Percentiles rank a stretch among this genome's conserved stretches.
Conservation (phyloP, 2,113 vertebrate genomes). For the Ranitomeya variabilis region DNA sequence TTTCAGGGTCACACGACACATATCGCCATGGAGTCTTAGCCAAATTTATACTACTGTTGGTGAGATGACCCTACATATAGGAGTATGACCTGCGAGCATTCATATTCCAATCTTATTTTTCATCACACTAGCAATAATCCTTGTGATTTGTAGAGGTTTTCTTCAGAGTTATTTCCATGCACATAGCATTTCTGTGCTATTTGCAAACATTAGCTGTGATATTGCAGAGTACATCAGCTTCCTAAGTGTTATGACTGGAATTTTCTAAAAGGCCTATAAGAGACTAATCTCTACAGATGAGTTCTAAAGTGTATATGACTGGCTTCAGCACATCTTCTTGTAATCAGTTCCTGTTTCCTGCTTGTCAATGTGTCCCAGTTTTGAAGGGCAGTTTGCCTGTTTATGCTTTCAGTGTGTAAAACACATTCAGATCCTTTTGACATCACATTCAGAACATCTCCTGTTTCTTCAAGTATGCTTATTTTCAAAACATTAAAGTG, state of each 20-base stretch:
- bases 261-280: constrained; percentile 6
- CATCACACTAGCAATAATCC: neutral
- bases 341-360: constrained; percentile 1
- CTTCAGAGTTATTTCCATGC: neutral
- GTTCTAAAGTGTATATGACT: neutral
- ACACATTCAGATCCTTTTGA: neutral
- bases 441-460: neutral
- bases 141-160: neutral
- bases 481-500: neutral
- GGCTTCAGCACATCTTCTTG: neutral
- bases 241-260: constrained; percentile 8
- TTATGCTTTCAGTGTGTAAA: constrained; percentile 2
- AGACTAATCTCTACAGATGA: neutral
- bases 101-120: neutral
- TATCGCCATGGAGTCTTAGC: too few species aligned
- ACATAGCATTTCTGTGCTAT: neutral
- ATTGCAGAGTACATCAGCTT: constrained; percentile 10
- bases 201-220: neutral
- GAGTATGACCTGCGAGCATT: neutral
- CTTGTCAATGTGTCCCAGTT: constrained; percentile 4
- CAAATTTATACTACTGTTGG: neutral
- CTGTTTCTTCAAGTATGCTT: neutral
- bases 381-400: constrained; percentile 2
- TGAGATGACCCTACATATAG: neutral
- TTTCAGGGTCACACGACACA: too few species aligned